A percentile compares a stretch with the other conserved stretches of the same genome.
phyloP scores from a whole-genome alignment of 2,888 invertebrate species.

The Tanypteryx hageni region DNA sequence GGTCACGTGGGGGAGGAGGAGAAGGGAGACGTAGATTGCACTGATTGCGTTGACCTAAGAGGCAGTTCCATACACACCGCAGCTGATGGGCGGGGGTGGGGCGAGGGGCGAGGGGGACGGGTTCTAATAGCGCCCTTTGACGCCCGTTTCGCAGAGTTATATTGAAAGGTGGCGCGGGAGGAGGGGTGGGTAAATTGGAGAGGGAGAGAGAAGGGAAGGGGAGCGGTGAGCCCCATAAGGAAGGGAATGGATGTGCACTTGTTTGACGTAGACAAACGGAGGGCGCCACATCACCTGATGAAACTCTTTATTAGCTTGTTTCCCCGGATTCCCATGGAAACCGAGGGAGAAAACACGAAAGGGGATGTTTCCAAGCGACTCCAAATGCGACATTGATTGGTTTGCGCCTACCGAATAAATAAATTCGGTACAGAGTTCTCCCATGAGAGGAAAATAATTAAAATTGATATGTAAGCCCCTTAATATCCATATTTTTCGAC shows the following conservation, averaged over 20 bases:
- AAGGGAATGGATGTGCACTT: neutral
- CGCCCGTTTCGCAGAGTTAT: neutral
- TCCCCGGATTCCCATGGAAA: neutral
- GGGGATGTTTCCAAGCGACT: neutral
- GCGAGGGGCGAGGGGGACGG: neutral
- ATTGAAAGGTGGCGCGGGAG: neutral
- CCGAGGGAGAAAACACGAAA: neutral
- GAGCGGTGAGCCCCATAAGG: neutral
- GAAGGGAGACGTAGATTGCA: conserved; percentile 15
- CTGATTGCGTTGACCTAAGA: neutral
- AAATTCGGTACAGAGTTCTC: too few species aligned
- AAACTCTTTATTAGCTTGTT: conserved; percentile 27
- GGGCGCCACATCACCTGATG: conserved; percentile 18
- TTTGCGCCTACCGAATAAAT: too few species aligned
- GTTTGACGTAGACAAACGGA: neutral
- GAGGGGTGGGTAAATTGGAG: neutral
- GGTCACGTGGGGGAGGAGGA: neutral
- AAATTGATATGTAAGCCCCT: too few species aligned
- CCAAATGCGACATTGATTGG: too few species aligned
- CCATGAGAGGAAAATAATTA: too few species aligned
- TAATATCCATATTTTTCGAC: too few species aligned
- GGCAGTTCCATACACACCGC: neutral
- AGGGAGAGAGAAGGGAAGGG: neutral
- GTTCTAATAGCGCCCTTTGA: neutral
- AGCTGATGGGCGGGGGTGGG: neutral